Percentiles rank a stretch among this genome's conserved stretches.
Conservation (phyloP, 2,113 vertebrate species). For the Charadrius vociferus region DNA sequence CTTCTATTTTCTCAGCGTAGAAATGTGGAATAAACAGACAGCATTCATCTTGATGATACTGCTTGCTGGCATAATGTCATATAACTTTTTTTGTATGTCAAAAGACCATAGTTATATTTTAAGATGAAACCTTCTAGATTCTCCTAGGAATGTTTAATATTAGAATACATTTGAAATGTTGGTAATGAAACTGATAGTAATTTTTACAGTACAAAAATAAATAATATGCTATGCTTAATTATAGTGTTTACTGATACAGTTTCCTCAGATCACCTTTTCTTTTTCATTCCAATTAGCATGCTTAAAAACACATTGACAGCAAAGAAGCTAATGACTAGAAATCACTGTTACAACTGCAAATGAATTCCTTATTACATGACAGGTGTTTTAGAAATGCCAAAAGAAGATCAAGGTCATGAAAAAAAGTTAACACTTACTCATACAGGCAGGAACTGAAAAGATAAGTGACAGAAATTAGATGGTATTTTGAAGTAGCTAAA, state of each 20-base stretch:
- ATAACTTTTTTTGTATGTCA: background rate
- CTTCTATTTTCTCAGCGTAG: background rate
- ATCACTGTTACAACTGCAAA: background rate
- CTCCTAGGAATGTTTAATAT: background rate
- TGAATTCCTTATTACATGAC: background rate
- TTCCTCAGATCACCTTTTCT: background rate
- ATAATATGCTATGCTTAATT: background rate
- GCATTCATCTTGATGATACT: background rate
- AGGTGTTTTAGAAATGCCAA: background rate
- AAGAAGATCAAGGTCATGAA: background rate
- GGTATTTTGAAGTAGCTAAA: slow-evolving; percentile 11
- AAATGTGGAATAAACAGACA: background rate
- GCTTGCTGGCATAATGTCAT: background rate
- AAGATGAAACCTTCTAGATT: background rate
- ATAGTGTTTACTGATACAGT: background rate
- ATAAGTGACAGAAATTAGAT: slow-evolving; percentile 10
- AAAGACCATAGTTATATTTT: background rate
- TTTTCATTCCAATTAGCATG: background rate
- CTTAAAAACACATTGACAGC: background rate
- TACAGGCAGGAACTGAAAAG: background rate
- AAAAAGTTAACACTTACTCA: background rate
- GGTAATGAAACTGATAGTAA: background rate
- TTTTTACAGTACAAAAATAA: background rate
- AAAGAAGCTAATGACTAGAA: background rate
- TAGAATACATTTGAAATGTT: background rate